Conservation (phyloP, 2,888 invertebrate genomes). For the Dynastes hyllus region DNA sequence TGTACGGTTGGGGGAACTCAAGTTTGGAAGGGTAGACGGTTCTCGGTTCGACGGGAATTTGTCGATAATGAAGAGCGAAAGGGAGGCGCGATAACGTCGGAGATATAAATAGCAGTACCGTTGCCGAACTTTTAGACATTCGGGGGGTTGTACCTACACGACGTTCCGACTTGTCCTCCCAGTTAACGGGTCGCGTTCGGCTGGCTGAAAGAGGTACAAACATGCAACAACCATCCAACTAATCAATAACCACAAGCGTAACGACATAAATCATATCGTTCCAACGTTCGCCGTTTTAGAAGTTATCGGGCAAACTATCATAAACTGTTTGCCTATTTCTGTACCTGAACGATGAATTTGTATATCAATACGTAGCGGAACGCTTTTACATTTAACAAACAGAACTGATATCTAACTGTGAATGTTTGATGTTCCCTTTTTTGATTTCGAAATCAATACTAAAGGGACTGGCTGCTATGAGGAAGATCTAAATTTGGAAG, state of each 20-base stretch:
- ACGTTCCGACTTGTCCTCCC: background rate
- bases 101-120: slow-evolving; percentile 34
- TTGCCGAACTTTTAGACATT: slow-evolving; percentile 21
- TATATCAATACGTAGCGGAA: background rate
- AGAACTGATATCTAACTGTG: background rate
- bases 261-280: slow-evolving; percentile 39
- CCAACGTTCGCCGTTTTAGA: slow-evolving; percentile 3
- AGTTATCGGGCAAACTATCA: slow-evolving; percentile 31
- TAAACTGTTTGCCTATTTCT: slow-evolving; percentile 24
- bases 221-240: slow-evolving; percentile 23
- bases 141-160: slow-evolving; percentile 10
- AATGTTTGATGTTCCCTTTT: background rate
- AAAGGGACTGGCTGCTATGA: background rate
- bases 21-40: slow-evolving; percentile 4
- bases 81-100: slow-evolving; percentile 32
- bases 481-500: background rate
- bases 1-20: background rate
- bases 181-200: slow-evolving; percentile 7
- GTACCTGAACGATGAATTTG: background rate
- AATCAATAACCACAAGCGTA: slow-evolving; percentile 36
- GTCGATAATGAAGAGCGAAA: slow-evolving; percentile 44
- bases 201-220: slow-evolving; percentile 24
- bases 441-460: background rate
- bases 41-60: slow-evolving; percentile 25
- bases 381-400: background rate